Percentiles rank a stretch among this genome's conserved stretches.
These are phyloP conservation scores for Parambassis ranga DNA, from an alignment of 2,797 vertebrate genomes.

Conservation along the genomic window DNA sequence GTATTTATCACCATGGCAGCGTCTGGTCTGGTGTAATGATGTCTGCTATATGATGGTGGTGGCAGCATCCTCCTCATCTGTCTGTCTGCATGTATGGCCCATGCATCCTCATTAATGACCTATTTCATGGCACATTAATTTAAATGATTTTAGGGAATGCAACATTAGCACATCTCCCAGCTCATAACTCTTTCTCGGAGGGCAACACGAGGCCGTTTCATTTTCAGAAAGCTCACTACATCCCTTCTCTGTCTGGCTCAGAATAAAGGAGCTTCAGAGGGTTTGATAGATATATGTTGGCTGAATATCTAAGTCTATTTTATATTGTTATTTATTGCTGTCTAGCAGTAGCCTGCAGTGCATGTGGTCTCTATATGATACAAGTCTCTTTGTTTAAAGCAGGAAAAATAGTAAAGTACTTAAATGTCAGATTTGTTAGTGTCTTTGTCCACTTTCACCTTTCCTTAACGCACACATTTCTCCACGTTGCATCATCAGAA, in stretches of 20 bases:
- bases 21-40: slow-evolving; percentile 45
- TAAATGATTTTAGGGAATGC: slow-evolving; percentile 75
- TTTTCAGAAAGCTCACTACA: slow-evolving; percentile 26
- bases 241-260: slow-evolving; percentile 4
- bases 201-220: slow-evolving; percentile 58
- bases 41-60: slow-evolving; percentile 38
- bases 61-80: slow-evolving; percentile 58
- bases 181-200: slow-evolving; percentile 70
- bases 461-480: slow-evolving; percentile 20
- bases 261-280: not conserved
- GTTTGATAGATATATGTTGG: not conserved
- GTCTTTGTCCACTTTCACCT: not conserved
- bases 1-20: slow-evolving; percentile 12
- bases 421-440: no score
- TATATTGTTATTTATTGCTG: not conserved
- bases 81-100: slow-evolving; percentile 67
- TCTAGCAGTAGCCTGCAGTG: not conserved
- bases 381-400: no score
- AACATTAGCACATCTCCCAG: slow-evolving; percentile 69
- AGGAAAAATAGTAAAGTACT: no score
- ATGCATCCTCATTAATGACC: slow-evolving; percentile 76
- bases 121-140: slow-evolving; percentile 81
- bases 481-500: slow-evolving; percentile 38
- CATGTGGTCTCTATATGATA: not conserved
- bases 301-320: not conserved